Evolutionary conservation across 2,797 vertebrate genomes (phyloP).

Genomic region (Pangasius sanitwongsei): DNA sequence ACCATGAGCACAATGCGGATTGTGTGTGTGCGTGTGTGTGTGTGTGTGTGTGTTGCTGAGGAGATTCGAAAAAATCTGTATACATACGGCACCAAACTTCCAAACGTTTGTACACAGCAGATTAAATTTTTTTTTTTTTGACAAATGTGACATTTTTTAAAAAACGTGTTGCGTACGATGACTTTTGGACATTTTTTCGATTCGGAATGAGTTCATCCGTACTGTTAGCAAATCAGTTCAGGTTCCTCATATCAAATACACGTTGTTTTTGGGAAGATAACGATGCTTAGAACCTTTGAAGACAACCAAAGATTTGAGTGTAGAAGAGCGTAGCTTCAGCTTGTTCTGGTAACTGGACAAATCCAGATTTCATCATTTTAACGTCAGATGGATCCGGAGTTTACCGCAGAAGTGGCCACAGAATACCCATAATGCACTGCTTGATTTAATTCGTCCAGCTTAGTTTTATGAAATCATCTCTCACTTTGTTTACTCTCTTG

Average conservation of each 20-base stretch:
- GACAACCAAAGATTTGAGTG: not conserved
- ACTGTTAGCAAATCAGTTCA: not conserved
- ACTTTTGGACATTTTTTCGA: not conserved
- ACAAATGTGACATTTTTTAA: too few relatives aligned
- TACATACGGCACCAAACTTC: not conserved
- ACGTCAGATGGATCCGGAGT: not conserved
- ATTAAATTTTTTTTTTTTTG: not conserved
- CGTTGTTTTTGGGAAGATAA: not conserved
- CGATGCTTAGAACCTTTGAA: not conserved
- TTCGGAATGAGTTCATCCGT: not conserved
- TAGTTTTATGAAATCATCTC: not conserved
- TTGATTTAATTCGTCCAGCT: not conserved
- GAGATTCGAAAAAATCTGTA: not conserved
- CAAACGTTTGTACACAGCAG: not conserved
- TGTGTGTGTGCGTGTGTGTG: conserved; percentile 12
- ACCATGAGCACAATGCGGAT: not conserved
- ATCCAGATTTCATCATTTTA: not conserved
- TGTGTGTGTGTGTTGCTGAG: not conserved
- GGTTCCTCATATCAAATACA: not conserved
- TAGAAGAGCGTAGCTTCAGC: not conserved
- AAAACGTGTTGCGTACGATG: too few relatives aligned
- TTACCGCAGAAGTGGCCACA: not conserved
- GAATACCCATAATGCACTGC: not conserved
- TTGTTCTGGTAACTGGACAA: not conserved
- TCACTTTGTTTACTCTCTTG: not conserved